Percentiles rank a stretch among this genome's conserved stretches.
These are phyloP conservation scores for Masnerella sp. DNA, from an alignment of 2,888 invertebrate genomes.

Conservation along the genomic window DNA sequence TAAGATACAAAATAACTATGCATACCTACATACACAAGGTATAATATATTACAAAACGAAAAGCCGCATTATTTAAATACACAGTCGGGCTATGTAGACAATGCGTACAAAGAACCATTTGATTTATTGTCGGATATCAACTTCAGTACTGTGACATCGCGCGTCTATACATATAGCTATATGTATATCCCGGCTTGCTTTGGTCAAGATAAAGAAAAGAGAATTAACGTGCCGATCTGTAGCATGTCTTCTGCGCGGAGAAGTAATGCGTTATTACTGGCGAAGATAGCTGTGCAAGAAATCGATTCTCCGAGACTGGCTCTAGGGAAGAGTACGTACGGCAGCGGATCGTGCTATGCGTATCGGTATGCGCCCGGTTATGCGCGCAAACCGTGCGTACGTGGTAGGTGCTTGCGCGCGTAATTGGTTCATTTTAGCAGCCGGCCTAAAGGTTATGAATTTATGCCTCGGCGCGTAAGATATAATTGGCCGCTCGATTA, in stretches of 20 bases:
- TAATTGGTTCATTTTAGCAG: conserved; percentile 70
- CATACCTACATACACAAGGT: too few relatives aligned
- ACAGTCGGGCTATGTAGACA: background rate
- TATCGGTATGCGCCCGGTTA: conserved; percentile 48
- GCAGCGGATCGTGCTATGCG: conserved; percentile 26
- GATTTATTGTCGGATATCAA: conserved; percentile 18
- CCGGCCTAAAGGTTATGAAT: conserved; percentile 68
- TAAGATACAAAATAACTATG: too few relatives aligned
- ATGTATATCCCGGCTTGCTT: conserved; percentile 22
- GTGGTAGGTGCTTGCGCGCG: conserved; percentile 57
- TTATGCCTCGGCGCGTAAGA: conserved; percentile 70
- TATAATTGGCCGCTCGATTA: conserved; percentile 73
- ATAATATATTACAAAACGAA: too few relatives aligned
- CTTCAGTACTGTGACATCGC: conserved; percentile 5
- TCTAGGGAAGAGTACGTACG: conserved; percentile 37
- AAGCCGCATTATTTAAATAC: too few relatives aligned
- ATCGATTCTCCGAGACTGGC: conserved; percentile 52
- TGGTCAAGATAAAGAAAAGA: conserved; percentile 47
- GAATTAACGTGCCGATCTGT: conserved; percentile 53
- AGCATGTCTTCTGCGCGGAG: conserved; percentile 43
- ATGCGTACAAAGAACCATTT: background rate
- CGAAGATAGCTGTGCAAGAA: conserved; percentile 45
- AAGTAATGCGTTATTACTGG: conserved; percentile 49
- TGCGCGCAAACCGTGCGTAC: conserved; percentile 47
- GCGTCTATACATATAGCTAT: conserved; percentile 26